These are phyloP conservation scores for Dascillus cervinus DNA, from an alignment of 2,888 invertebrate species.

Conservation along the genomic window DNA sequence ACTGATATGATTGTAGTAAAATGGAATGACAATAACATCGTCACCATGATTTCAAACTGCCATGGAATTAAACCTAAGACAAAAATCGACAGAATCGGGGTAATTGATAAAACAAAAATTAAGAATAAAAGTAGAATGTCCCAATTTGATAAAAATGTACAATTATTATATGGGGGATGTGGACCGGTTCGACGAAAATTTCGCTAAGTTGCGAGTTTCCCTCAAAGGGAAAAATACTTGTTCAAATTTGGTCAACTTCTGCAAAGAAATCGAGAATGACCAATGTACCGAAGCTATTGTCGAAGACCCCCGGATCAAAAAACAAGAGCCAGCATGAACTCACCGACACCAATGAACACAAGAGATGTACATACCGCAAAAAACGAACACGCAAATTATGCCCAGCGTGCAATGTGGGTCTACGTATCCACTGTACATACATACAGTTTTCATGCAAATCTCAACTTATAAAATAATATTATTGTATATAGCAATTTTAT, in stretches of 20 bases:
- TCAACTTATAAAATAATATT: no score
- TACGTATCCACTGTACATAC: no score
- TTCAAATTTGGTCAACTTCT: conserved; percentile 1
- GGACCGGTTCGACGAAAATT: conserved; percentile 4
- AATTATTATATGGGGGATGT: conserved; percentile 3
- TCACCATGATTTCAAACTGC: conserved; percentile 3
- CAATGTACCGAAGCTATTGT: no score
- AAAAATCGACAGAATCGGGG: conserved; percentile 2
- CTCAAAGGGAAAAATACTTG: conserved; percentile 1
- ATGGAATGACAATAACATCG: conserved; percentile 5
- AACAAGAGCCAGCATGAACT: no score
- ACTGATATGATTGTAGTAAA: neutral
- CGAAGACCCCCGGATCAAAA: no score
- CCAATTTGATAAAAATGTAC: conserved; percentile 1
- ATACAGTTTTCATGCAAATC: no score
- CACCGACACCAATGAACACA: conserved; percentile 1
- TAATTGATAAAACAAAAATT: neutral
- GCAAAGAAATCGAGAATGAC: no score
- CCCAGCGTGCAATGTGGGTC: neutral
- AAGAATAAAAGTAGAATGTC: conserved; percentile 5
- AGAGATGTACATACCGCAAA: neutral
- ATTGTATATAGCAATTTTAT: no score
- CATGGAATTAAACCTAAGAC: neutral
- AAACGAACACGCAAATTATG: conserved; percentile 1
- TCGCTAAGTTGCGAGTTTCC: conserved; percentile 1